Base-by-base conservation (phyloP, 1,140 invertebrate species). In the Coelopa frigida region DNA sequence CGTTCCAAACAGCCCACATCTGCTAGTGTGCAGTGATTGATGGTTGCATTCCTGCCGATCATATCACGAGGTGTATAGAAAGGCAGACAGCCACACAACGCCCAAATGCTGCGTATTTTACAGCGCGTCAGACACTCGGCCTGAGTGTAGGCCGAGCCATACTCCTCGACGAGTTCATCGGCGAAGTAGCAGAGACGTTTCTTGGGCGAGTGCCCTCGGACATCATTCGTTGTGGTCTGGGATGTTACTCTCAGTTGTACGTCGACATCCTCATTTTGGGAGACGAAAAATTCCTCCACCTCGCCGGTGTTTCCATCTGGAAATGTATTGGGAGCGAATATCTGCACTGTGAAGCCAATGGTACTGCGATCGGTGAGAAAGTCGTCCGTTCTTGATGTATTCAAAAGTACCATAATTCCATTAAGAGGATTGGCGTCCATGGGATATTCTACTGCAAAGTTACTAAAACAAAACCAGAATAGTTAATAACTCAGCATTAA, bases 1-100 rank as follows among this genome's bases (percentile, higher is more conserved):
- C n/a, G n/a, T 32, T 38, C 15, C 27, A 47, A 29, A 29, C 45
- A 47, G 31, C 41, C 45, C 18, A 15, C 21, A 40, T 47, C 15
- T 10, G 8, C 20, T 11, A 47, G 20, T 6, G 26, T 32, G 26
- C 45, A 47, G 11, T 22, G 36, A 18, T 7, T 20, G 4, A 3
- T 10, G 26, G 22, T 37, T 38, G 1, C 18, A 21, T 5, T n/a
- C 7, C 18, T 46, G 24, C 5, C 36, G 4, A 14, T 10, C n/a
- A 12, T 32, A 15, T 15, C n/a, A 18, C n/a, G 11, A 21, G 3
- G 27, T 23, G 27, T 23, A 47, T 32, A 40, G 21, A 32, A 47
- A 4, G 45, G 45, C n/a, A 47, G 15, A 33, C 45, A 47, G 14
- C 23, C 18, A 15, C 45, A 47, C n/a, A 40, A 40, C 11, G 17